Percentiles rank a stretch among this genome's conserved stretches.
These are phyloP conservation scores for Philhelius pedissequus DNA, from an alignment of 2,888 invertebrate genomes.

Conservation along the genomic window DNA sequence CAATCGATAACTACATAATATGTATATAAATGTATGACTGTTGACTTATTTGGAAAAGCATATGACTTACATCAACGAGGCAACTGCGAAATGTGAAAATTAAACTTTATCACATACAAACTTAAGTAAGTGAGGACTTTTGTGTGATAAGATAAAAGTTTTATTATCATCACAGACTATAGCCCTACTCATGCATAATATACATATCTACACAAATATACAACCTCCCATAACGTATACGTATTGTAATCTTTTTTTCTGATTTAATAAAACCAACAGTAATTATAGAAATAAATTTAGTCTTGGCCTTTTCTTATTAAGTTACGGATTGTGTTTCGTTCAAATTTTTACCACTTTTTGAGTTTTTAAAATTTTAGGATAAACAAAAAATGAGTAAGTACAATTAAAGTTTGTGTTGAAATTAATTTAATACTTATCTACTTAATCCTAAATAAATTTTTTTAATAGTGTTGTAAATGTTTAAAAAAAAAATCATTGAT, in stretches of 20 bases:
- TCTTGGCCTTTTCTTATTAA: constrained; percentile 22
- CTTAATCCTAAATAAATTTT: no score
- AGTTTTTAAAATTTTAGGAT: neutral
- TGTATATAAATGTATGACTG: no score
- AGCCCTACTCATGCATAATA: neutral
- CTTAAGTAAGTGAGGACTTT: neutral
- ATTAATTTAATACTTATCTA: no score
- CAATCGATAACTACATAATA: no score
- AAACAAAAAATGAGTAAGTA: constrained; percentile 40
- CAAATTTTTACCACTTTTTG: neutral
- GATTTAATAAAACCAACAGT: constrained; percentile 40
- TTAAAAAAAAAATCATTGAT: no score
- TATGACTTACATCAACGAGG: neutral
- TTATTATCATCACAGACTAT: neutral
- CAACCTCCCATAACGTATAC: constrained; percentile 7
- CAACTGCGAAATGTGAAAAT: neutral
- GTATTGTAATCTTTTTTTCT: neutral
- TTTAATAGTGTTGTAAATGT: no score
- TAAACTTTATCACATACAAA: neutral
- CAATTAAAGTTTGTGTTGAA: neutral
- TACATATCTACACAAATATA: neutral
- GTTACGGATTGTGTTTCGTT: neutral
- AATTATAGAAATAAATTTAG: constrained; percentile 34
- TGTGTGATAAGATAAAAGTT: constrained; percentile 8
- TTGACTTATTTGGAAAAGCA: no score